Conservation (phyloP, 2,113 vertebrate genomes). For the Astatotilapia flaviijosephi region DNA sequence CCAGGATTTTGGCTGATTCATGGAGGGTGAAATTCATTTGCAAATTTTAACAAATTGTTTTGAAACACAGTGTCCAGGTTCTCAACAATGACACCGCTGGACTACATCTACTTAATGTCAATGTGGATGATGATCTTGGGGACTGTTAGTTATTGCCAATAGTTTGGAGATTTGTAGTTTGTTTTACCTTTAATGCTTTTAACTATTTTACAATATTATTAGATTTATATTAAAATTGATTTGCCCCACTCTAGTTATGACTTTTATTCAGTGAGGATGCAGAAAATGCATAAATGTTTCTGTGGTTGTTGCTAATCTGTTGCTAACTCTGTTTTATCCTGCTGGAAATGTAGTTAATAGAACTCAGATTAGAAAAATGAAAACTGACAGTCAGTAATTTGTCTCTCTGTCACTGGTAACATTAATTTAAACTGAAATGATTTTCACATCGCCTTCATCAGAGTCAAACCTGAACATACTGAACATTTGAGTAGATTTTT, state of each 20-base stretch:
- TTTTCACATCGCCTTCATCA: not conserved
- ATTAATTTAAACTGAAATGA: not conserved
- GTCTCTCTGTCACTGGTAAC: not conserved
- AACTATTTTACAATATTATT: not conserved
- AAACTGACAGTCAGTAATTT: not conserved
- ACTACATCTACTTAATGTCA: not conserved
- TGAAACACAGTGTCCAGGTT: rapidly evolving
- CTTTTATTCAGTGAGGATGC: not conserved
- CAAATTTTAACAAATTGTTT: not conserved
- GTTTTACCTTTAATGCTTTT: not conserved
- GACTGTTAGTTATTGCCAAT: not conserved
- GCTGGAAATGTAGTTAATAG: not conserved
- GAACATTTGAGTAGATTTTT: not conserved
- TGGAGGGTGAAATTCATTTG: not conserved
- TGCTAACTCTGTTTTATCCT: rapidly evolving
- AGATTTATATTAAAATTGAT: not conserved
- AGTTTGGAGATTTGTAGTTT: not conserved
- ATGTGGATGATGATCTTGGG: rapidly evolving
- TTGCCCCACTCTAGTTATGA: not conserved
- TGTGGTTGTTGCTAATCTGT: not conserved
- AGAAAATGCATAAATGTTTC: not conserved
- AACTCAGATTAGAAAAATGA: not conserved
- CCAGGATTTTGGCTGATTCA: not conserved
- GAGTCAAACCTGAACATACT: not conserved
- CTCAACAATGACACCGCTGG: rapidly evolving